Base-by-base conservation (phyloP, 1,140 invertebrate genomes). In the Goniozus legneri region DNA sequence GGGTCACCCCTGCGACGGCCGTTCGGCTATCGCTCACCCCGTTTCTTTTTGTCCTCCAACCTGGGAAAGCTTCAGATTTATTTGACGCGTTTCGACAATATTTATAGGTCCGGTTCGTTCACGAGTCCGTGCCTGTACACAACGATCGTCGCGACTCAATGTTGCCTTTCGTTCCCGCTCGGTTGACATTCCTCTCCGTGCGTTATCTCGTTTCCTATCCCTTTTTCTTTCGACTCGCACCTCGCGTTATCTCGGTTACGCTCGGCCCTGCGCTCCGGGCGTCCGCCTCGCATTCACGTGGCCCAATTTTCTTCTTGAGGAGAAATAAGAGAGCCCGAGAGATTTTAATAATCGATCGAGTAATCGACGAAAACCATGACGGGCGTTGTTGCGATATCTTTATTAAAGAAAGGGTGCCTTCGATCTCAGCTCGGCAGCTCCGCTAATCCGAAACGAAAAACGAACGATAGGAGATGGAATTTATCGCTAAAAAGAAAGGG, bases 1-100 rank as follows among this genome's bases (percentile, higher is more conserved):
- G 65, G 72, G 70, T 75, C 64, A 70, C 68, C 65, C 62, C 63
- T 67, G 53, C 53, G 59, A 51, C 65, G 58, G 52, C 64, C 64
- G 69, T 67, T 53, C 56, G 62, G 31, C 61, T 65, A 72, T 75
- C 72, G 64, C 60, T 73, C 69, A 75, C 62, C 45, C 53, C 31
- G 50, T 62, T 69, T 59, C 65, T 71, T 70, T 71, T 70, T 64
- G 60, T 64, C 52, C 61, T 58, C 54, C 44, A 64, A 68, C 71
- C 69, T 74, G 70, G 69, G 70, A 75, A 75, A 73, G 64, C 67
- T 69, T 70, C 64, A 61, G 62, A 74, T 73, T 75, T 73, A 74
- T 75, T 74, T 74, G 73, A 75, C 61, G 65, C 59, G 53, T 68
- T 70, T 71, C 69, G 54, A 64, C 58, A 64, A 74, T 73, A 76